Evolutionary conservation across 2,797 vertebrate species (phyloP), one percentile per base, ranked within the genome.

Genomic region (Neosalanx taihuensis): DNA sequence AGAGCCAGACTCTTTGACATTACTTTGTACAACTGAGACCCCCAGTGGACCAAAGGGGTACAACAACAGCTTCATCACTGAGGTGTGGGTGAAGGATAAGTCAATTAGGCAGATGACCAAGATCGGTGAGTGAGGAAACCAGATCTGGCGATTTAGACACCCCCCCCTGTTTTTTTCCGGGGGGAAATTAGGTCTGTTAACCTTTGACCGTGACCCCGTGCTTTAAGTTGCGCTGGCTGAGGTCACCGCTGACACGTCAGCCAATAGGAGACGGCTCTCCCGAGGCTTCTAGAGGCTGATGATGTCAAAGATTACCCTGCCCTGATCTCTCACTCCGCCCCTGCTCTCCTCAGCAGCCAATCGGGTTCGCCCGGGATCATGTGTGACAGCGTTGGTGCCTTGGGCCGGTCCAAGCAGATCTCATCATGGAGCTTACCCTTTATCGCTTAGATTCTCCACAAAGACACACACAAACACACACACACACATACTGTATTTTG

Each of bases 261-360:
- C 26, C 37, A 62, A 49, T 63, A 20, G 3, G 3, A 53, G 15
- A 23, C 13, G 9, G 9, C 23, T 15, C 17, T 18, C 51, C 69
- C 20, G 5, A 15, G 37, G 66, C 56, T 57, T 69, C 51, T 13
- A 17, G 18, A 29, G 58, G 6, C 46, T 6, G 59, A 64, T 72
- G 33, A 58, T 30, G 57, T 71, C 69, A 71, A 5, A 35, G 74
- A 62, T 69, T 57, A 53, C 23, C 3, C 23, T 67, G 53, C 46
- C 29, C 15, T 49, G 69, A 23, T 17, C 23, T 31, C 29, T 56
- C 35, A 37, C 5, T 23, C 56, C 20, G 1, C 18, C 46, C 64
- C 35, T 7, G 12, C n/a, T 59, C 41, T 61, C 20, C 18, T 17
- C n/a, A 12, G 7, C 35, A 64, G 67, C 69, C 46, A 68, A 56